Conservation (phyloP, 2,113 vertebrate species). For the Burhinus oedicnemus region DNA sequence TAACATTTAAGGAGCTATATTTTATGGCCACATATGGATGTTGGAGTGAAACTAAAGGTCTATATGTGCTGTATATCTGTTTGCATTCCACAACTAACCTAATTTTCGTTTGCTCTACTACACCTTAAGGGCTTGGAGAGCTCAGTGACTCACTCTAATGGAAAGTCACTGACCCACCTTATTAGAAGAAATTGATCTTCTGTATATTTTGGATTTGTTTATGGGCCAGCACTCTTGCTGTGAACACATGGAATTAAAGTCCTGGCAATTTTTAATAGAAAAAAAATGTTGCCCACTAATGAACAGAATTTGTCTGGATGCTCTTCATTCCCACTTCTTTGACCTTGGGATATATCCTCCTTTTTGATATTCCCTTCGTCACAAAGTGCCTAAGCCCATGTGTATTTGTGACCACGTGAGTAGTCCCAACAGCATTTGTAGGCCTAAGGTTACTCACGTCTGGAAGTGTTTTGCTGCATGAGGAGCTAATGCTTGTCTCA, state of each 20-base stretch:
- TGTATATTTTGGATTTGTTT: constrained; percentile 58
- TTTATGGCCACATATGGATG: constrained; percentile 51
- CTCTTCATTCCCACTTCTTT: neutral
- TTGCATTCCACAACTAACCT: constrained; percentile 50
- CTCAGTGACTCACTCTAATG: constrained; percentile 13
- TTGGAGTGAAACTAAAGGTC: neutral
- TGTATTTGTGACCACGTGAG: neutral
- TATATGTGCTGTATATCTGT: neutral
- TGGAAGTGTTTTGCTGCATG: neutral
- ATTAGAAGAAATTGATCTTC: constrained; percentile 47
- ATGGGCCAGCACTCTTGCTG: neutral
- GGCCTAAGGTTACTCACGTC: neutral
- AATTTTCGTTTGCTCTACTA: constrained; percentile 56
- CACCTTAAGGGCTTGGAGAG: constrained; percentile 57
- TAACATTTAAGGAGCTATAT: neutral
- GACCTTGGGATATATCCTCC: neutral
- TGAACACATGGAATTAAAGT: constrained; percentile 12
- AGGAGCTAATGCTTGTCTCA: neutral
- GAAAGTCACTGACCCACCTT: constrained; percentile 19
- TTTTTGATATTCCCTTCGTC: neutral
- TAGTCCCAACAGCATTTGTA: neutral
- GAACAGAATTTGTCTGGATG: neutral
- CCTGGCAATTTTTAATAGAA: neutral
- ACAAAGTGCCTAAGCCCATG: neutral
- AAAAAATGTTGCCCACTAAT: neutral